Evolutionary conservation across 2,113 vertebrate genomes (phyloP).

Genomic region (Vireo altiloquus): DNA sequence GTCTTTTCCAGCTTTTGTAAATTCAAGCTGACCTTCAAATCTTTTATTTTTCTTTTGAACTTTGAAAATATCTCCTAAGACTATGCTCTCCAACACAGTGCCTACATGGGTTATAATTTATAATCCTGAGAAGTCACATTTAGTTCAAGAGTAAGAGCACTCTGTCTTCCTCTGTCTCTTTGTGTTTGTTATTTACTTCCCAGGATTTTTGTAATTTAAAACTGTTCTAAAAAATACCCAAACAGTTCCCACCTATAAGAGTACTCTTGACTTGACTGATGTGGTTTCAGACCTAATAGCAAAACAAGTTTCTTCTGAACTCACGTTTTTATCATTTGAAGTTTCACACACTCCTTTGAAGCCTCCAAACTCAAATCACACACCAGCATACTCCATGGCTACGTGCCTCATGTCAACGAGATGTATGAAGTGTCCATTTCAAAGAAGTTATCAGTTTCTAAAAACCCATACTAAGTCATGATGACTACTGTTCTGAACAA

Average conservation of each 20-base stretch:
- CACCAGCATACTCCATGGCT: not conserved
- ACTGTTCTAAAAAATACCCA: not conserved
- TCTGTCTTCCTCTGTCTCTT: not conserved
- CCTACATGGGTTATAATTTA: not conserved
- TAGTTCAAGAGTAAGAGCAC: not conserved
- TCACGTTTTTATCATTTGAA: not conserved
- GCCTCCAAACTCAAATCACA: not conserved
- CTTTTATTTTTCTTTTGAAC: not conserved
- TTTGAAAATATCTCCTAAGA: not conserved
- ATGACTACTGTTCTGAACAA: not conserved
- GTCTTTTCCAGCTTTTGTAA: not conserved
- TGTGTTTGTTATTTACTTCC: not conserved
- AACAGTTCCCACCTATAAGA: not conserved
- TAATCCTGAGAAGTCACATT: not conserved
- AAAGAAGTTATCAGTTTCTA: not conserved
- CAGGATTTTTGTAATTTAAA: not conserved
- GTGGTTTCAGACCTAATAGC: not conserved
- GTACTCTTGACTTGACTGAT: not conserved
- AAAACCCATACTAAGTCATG: fast-evolving
- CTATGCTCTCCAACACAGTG: not conserved
- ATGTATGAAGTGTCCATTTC: not conserved
- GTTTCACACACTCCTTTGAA: not conserved
- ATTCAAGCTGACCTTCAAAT: not conserved
- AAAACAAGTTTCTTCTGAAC: not conserved
- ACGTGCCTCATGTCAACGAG: not conserved